Percentiles rank a stretch among this genome's conserved stretches.
phyloP scores from a whole-genome alignment of 2,888 invertebrate species.

The Rhamphomyia laevipes region DNA sequence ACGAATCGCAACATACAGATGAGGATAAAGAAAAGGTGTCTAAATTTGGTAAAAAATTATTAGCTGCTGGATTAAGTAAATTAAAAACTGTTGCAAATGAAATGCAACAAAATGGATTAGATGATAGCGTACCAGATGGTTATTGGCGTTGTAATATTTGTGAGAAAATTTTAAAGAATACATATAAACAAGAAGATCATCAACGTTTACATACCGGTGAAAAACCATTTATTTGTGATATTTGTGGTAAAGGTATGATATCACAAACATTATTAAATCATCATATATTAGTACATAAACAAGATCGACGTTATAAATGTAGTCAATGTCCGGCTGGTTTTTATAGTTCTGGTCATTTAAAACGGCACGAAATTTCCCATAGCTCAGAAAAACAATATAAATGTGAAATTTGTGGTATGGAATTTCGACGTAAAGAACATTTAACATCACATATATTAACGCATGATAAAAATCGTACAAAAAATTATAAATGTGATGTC shows the following conservation, averaged over 20 bases:
- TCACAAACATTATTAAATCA: neutral
- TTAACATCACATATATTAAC: neutral
- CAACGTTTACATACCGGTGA: neutral
- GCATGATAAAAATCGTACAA: neutral
- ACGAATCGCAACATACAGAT: neutral
- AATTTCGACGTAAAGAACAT: neutral
- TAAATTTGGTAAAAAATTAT: neutral
- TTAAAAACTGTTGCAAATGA: neutral
- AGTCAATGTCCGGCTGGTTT: neutral
- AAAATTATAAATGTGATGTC: neutral
- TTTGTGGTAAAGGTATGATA: neutral
- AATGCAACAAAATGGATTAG: neutral
- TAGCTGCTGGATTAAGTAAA: neutral
- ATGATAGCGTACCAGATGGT: neutral
- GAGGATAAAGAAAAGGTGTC: neutral
- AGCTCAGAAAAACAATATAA: neutral
- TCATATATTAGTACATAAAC: neutral
- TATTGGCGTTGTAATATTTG: neutral
- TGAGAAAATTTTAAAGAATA: neutral
- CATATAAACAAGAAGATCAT: neutral
- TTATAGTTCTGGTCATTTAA: neutral
- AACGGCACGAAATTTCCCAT: neutral
- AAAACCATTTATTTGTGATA: neutral
- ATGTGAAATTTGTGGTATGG: neutral
- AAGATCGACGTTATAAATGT: neutral